These are phyloP conservation scores for Ectobius pallidus DNA, from an alignment of 2,888 invertebrate genomes.

Conservation along the genomic window DNA sequence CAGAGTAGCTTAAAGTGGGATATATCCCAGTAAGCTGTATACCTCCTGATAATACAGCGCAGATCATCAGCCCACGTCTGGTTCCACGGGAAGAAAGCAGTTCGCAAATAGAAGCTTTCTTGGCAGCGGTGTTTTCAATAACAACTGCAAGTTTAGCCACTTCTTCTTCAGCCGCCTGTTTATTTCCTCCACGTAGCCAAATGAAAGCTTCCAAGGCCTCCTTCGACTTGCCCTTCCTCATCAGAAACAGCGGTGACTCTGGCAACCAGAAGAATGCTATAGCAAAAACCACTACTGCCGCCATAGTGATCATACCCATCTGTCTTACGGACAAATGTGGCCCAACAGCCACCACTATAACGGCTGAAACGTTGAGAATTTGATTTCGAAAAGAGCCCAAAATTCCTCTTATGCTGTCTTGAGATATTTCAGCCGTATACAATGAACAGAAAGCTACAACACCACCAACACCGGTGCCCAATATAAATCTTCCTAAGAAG, in stretches of 20 bases:
- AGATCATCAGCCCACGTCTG: constrained; percentile 52
- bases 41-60: constrained; percentile 51
- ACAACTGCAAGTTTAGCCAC: constrained; percentile 47
- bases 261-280: constrained; percentile 60
- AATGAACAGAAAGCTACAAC: neutral
- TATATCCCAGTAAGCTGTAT: constrained; percentile 58
- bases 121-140: constrained; percentile 45
- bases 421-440: neutral
- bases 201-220: constrained; percentile 54
- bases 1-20: constrained; percentile 53
- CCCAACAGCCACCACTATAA: constrained; percentile 48
- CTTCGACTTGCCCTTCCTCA: constrained; percentile 54
- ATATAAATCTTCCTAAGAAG: neutral
- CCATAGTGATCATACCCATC: constrained; percentile 59
- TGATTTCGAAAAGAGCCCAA: neutral
- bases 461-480: neutral
- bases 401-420: neutral
- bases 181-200: constrained; percentile 47
- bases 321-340: constrained; percentile 54
- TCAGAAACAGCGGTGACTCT: constrained; percentile 64
- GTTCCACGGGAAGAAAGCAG: neutral
- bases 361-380: constrained; percentile 6
- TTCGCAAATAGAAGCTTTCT: neutral
- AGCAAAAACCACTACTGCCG: constrained; percentile 58
- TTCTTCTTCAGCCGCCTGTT: constrained; percentile 48